Evolutionary conservation across 2,113 vertebrate genomes (phyloP).

Genomic region (Symphodus melops): DNA sequence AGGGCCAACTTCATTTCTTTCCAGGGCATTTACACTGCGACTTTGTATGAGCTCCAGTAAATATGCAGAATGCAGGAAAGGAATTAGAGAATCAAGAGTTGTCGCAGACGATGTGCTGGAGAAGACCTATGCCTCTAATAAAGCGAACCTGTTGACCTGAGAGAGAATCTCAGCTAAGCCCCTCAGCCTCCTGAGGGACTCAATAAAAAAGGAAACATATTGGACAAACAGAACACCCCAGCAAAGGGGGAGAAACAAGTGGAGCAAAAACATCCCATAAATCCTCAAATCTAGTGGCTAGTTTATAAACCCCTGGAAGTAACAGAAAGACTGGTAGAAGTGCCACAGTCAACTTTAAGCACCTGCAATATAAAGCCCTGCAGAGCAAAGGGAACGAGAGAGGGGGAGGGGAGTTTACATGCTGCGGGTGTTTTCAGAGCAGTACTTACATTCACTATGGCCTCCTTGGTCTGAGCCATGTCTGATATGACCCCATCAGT

Average conservation of each 20-base stretch:
- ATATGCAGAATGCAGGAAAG: neutral
- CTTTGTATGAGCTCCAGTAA: neutral
- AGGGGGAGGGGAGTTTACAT: conserved; percentile 12
- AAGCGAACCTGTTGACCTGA: conserved; percentile 39
- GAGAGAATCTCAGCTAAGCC: conserved; percentile 45
- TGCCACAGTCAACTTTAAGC: conserved; percentile 37
- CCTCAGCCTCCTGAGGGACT: conserved; percentile 14
- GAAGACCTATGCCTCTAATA: conserved; percentile 21
- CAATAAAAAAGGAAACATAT: conserved; percentile 39
- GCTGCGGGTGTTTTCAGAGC: conserved; percentile 21
- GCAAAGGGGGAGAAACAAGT: conserved; percentile 35
- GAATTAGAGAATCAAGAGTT: conserved; percentile 11
- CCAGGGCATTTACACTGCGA: neutral
- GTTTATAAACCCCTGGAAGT: conserved; percentile 43
- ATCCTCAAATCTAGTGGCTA: conserved; percentile 51
- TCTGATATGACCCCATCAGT: conserved; percentile 97
- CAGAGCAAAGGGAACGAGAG: conserved; percentile 4
- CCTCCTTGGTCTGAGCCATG: conserved; percentile 98
- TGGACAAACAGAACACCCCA: conserved; percentile 42
- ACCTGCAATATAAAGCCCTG: conserved; percentile 27
- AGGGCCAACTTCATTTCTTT: neutral
- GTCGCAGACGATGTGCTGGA: neutral
- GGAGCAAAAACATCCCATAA: conserved; percentile 63
- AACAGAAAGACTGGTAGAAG: conserved; percentile 41
- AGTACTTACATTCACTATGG: conserved; percentile 93